Evolutionary conservation across 1,140 invertebrate genomes (phyloP).

Genomic region (Adelges cooleyi): DNA sequence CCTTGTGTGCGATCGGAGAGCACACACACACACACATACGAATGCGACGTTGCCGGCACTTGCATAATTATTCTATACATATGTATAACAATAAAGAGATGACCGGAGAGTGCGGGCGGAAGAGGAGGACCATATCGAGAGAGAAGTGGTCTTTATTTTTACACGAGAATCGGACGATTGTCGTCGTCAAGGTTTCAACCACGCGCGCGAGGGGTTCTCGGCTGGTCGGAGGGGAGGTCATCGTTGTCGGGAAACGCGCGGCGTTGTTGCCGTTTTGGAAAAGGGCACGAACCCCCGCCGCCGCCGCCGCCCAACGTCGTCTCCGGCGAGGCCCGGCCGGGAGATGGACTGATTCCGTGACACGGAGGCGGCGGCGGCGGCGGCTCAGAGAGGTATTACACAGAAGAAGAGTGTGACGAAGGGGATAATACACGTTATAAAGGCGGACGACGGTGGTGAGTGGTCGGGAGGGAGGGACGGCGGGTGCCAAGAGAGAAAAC

Average conservation of each 20-base stretch:
- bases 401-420: no score
- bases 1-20: conserved; percentile 8
- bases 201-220: no score
- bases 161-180: no score
- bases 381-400: background rate
- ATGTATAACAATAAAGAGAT: background rate
- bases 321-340: background rate
- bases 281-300: conserved; percentile 20
- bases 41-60: conserved; percentile 9
- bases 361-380: background rate
- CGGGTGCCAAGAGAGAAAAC: conserved; percentile 13
- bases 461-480: no score
- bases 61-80: background rate
- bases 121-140: background rate
- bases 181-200: no score
- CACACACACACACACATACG: no score
- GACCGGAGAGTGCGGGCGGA: background rate
- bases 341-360: conserved; percentile 28
- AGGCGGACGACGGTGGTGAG: no score
- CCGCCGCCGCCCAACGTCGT: background rate
- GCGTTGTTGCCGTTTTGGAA: conserved; percentile 10
- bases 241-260: background rate
- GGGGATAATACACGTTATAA: no score
- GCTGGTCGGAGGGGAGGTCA: conserved; percentile 7
- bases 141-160: no score